A percentile compares a stretch with the other conserved stretches of the same genome.
Evolutionary conservation across 2,888 invertebrate genomes (phyloP).

Genomic region (Drosophila mimica): DNA sequence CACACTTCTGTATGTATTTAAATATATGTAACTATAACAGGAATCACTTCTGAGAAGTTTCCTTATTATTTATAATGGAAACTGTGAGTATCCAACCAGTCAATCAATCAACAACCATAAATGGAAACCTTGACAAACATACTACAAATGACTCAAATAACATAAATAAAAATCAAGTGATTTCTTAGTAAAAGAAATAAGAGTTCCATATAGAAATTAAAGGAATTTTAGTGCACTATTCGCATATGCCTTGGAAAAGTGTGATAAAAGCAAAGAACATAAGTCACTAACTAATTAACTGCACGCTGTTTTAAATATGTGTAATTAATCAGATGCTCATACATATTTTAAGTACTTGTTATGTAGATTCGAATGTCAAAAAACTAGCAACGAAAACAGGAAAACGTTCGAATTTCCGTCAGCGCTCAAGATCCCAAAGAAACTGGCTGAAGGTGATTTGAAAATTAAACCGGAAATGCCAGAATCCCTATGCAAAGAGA

Average conservation of each 20-base stretch:
- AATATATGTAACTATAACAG: neutral
- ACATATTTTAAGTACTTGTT: slow-evolving; percentile 5
- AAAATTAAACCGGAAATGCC: slow-evolving; percentile 48
- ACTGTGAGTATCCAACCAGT: slow-evolving; percentile 14
- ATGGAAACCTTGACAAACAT: neutral
- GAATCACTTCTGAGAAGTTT: slow-evolving; percentile 4
- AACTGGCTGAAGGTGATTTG: slow-evolving; percentile 37
- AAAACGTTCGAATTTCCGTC: slow-evolving; percentile 35
- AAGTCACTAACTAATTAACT: slow-evolving; percentile 31
- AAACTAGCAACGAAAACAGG: slow-evolving; percentile 12
- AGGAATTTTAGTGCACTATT: neutral
- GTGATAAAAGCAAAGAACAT: slow-evolving; percentile 1
- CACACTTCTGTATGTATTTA: neutral
- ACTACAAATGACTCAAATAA: slow-evolving; percentile 13
- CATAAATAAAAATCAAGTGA: neutral
- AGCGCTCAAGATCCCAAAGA: slow-evolving; percentile 26
- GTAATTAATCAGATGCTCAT: slow-evolving; percentile 18
- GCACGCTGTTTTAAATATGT: slow-evolving; percentile 37
- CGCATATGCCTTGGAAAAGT: neutral
- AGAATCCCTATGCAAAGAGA: slow-evolving; percentile 19
- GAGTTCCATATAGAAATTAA: neutral
- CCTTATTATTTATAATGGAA: slow-evolving; percentile 4
- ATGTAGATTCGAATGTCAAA: slow-evolving; percentile 22
- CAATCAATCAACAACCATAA: slow-evolving; percentile 2
- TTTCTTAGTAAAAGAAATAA: neutral